A percentile compares a stretch with the other conserved stretches of the same genome.
These are phyloP conservation scores for Drosophila jambulina DNA, from an alignment of 1,140 invertebrate genomes.

Conservation along the genomic window DNA sequence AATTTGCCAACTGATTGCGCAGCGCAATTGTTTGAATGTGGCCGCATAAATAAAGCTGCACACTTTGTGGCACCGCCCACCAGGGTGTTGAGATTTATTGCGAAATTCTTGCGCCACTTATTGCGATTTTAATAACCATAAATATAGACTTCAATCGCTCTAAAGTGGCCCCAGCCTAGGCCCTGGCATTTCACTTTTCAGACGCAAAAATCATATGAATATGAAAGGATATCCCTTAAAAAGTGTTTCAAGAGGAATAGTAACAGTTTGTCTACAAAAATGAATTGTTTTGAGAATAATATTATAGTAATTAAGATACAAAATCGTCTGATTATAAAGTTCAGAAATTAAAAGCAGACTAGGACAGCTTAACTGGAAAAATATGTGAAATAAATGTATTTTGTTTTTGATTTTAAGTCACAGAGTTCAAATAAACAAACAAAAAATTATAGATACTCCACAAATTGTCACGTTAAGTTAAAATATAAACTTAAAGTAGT, in stretches of 20 bases:
- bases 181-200: neutral
- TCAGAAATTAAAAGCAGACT: neutral
- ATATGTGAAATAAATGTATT: neutral
- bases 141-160: slow-evolving; percentile 18
- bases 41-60: slow-evolving; percentile 62
- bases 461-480: neutral
- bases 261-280: no score
- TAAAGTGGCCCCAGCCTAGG: neutral
- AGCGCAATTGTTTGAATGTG: slow-evolving; percentile 60
- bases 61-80: slow-evolving; percentile 48
- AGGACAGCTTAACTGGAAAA: neutral
- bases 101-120: slow-evolving; percentile 56
- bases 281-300: no score
- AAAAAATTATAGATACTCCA: no score
- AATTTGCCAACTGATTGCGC: slow-evolving; percentile 65
- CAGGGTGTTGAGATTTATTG: slow-evolving; percentile 59
- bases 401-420: neutral
- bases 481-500: neutral
- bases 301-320: no score
- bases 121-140: slow-evolving; percentile 39
- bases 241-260: no score
- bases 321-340: no score
- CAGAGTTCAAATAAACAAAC: no score
- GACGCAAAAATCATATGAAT: neutral
- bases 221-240: neutral